phyloP scores from a whole-genome alignment of 2,888 invertebrate species.

The Ommatoiulus sabulosus region DNA sequence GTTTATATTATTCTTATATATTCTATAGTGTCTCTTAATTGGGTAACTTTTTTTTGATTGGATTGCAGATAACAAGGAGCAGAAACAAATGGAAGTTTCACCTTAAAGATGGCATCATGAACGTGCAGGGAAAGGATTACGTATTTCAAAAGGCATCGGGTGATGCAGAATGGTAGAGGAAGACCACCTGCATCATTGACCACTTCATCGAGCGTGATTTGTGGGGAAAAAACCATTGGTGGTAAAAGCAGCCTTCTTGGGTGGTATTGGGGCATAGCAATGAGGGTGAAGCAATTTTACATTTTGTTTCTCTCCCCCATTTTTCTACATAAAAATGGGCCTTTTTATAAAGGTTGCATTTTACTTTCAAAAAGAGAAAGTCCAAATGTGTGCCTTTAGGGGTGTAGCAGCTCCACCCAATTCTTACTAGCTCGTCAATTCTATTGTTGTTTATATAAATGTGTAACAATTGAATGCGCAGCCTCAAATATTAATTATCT shows the following conservation, averaged over 20 bases:
- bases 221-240: not conserved
- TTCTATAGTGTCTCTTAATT: not conserved
- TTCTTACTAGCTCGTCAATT: not conserved
- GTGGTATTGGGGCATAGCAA: not conserved
- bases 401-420: not conserved
- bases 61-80: conserved; percentile 88
- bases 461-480: not conserved
- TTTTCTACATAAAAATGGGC: not conserved
- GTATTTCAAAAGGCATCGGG: conserved; percentile 99
- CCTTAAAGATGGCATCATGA: conserved; percentile 99
- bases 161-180: conserved; percentile 95
- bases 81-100: conserved; percentile 99
- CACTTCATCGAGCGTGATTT: not conserved
- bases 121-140: conserved; percentile 96
- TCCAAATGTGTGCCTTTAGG: not conserved
- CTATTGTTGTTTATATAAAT: not conserved
- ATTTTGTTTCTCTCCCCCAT: not conserved
- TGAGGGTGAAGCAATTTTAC: not conserved
- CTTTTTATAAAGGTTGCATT: not conserved
- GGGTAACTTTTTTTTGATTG: conserved; percentile 60
- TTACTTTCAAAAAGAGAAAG: not conserved
- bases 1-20: conserved; percentile 6
- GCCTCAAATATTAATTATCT: not conserved
- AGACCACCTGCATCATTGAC: not conserved
- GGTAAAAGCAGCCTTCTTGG: not conserved